Percentiles rank a stretch among this genome's conserved stretches.
Evolutionary conservation across 2,113 vertebrate genomes (phyloP).

Genomic region (Columba janthina): DNA sequence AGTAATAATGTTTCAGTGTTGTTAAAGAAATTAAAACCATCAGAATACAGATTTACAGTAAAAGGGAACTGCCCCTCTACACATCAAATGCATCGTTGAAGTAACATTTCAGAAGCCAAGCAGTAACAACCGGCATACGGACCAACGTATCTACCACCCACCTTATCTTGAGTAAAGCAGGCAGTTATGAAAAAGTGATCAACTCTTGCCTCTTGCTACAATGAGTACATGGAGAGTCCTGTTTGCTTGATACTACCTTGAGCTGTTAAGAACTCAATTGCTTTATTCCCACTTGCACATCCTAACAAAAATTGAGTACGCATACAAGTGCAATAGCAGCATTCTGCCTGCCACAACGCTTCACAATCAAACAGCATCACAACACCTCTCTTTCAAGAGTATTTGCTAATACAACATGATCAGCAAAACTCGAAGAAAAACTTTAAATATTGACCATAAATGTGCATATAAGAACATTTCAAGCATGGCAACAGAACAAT

Average conservation of each 20-base stretch:
- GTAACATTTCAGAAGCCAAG: neutral
- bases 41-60: neutral
- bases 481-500: conserved; percentile 59
- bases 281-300: neutral
- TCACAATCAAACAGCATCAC: neutral
- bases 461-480: conserved; percentile 35
- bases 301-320: neutral
- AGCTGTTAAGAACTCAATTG: neutral
- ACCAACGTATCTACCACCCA: neutral
- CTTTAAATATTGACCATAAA: conserved; percentile 46
- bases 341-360: neutral
- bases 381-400: neutral
- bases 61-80: neutral
- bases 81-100: neutral
- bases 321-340: neutral
- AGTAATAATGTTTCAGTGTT: neutral
- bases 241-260: neutral
- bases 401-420: neutral
- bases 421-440: conserved; percentile 39
- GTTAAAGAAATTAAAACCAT: neutral
- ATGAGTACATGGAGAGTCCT: neutral
- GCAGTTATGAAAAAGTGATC: neutral
- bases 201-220: neutral
- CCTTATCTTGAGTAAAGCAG: conserved; percentile 9
- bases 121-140: neutral